phyloP scores from a whole-genome alignment of 2,113 vertebrate species.

The Phalacrocorax brasilianus region DNA sequence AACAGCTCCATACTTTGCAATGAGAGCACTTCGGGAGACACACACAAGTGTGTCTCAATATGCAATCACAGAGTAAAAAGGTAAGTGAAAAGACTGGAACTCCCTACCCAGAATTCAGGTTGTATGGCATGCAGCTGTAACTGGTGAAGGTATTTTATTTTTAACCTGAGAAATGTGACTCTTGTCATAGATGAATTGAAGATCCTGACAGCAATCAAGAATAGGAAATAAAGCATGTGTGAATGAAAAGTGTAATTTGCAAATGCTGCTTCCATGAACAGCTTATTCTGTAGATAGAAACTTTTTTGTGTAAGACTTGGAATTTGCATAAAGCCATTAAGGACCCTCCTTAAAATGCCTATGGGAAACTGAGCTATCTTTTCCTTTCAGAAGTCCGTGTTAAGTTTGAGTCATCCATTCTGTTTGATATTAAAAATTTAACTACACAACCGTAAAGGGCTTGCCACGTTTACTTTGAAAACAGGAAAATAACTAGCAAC shows the following conservation, averaged over 20 bases:
- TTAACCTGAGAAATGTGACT: neutral
- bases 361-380: neutral
- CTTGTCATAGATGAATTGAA: neutral
- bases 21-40: neutral
- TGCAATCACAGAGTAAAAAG: neutral
- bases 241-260: neutral
- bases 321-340: neutral
- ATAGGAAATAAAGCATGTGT: neutral
- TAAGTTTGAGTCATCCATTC: neutral
- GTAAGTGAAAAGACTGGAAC: neutral
- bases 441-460: neutral
- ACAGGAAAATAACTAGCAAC: neutral
- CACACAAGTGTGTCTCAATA: neutral
- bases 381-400: neutral
- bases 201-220: neutral
- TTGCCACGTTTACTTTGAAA: neutral
- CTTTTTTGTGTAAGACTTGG: neutral
- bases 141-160: neutral
- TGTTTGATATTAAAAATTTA: neutral
- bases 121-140: neutral
- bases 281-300: neutral
- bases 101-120: neutral
- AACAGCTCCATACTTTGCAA: neutral
- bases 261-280: neutral
- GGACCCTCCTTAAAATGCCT: neutral